Conservation (phyloP, 2,113 vertebrate species). For the Ophthalmolycus amberensis region DNA sequence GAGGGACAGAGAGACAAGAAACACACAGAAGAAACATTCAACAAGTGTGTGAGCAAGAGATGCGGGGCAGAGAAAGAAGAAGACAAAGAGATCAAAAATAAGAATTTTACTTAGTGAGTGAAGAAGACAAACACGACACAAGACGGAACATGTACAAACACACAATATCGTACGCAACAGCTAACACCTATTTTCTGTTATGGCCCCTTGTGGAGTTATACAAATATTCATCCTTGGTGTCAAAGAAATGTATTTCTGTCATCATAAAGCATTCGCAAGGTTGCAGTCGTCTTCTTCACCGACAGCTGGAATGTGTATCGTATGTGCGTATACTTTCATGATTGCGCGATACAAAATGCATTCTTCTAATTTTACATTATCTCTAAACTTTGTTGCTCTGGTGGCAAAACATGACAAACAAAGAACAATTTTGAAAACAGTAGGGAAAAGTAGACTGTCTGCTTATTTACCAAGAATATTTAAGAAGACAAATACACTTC, state of each 20-base stretch:
- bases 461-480: constrained; percentile 18
- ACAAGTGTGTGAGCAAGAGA: constrained; percentile 24
- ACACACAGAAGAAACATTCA: constrained; percentile 16
- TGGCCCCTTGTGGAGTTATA: neutral
- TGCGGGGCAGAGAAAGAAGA: neutral
- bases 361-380: neutral
- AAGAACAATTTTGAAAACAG: constrained; percentile 3
- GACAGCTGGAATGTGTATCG: neutral
- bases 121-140: constrained; percentile 26
- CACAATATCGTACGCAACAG: neutral
- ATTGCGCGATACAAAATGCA: too few species aligned
- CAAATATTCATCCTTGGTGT: constrained; percentile 1
- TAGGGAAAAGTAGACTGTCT: neutral
- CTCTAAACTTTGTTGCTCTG: neutral
- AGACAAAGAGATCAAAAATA: neutral
- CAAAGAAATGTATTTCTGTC: neutral
- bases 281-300: neutral
- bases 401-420: neutral
- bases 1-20: constrained; percentile 7
- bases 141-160: neutral
- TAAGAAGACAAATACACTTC: neutral
- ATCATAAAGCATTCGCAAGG: neutral
- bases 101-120: neutral
- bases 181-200: neutral
- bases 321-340: neutral